phyloP scores from a whole-genome alignment of 2,113 vertebrate genomes.

The Zosterops hypoxanthus region DNA sequence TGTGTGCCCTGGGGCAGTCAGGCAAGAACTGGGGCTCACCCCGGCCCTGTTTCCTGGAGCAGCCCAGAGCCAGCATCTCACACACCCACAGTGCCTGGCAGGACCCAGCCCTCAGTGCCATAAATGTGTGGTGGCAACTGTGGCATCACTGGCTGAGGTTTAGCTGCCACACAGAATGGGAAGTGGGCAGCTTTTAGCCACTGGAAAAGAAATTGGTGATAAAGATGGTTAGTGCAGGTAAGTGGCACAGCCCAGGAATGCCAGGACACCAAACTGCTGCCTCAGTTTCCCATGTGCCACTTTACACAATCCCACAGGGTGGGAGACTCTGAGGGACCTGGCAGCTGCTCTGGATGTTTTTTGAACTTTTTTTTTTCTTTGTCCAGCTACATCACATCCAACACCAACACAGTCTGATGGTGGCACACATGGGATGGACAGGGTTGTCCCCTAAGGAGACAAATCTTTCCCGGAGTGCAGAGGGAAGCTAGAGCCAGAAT shows the following conservation, averaged over 20 bases:
- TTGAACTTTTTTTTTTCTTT: not conserved
- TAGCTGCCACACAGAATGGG: not conserved
- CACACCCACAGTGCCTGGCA: not conserved
- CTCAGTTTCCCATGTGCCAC: not conserved
- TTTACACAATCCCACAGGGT: not conserved
- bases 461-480: not conserved
- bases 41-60: fast-evolving
- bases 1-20: not conserved
- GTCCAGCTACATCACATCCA: not conserved
- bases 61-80: not conserved
- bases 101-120: fast-evolving
- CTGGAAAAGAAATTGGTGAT: not conserved
- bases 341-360: not conserved
- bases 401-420: not conserved
- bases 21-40: not conserved
- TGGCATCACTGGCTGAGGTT: not conserved
- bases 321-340: not conserved
- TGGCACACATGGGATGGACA: not conserved
- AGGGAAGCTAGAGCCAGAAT: not conserved
- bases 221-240: not conserved
- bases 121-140: not conserved
- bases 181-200: not conserved
- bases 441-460: not conserved
- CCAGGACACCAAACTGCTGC: fast-evolving
- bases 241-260: fast-evolving